Evolutionary conservation across 2,797 vertebrate species (phyloP), one percentile per base, ranked within the genome.

Genomic region (Parambassis ranga): DNA sequence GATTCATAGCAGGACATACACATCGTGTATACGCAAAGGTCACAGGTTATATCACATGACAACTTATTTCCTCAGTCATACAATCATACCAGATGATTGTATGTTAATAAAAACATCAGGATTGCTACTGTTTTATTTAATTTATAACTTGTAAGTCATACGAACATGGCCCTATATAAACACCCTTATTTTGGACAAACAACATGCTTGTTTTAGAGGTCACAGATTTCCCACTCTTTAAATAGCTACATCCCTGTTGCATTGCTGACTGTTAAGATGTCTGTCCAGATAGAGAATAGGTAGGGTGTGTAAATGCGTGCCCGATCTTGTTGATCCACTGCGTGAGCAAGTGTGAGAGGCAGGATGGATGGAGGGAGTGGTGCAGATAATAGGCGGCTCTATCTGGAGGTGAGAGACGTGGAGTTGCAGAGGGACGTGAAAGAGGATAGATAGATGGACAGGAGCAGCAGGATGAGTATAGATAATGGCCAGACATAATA

Each of bases 401-500:
- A 79, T 88, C 70, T 70, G 71, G 75, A 87, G 79, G 80, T 81
- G 85, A 84, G 77, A 84, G 81, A 85, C 31, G 18, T 65, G 70
- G 70, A 84, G 82, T 70, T 67, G 65, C 71, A 77, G 67, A 63
- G 77, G 70, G 63, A 74, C 65, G 85, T 64, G 72, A 79, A 71
- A 70, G 74, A 74, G 78, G 70, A 82, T 65, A 71, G 89, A 87
- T 85, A 82, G 84, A 85, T 83, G 81, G 68, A 71, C 74, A 56
- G 59, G 46, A 79, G 77, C 71, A 43, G 64, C 35, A 30, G 83
- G 72, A 87, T 68, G 73, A 84, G 75, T 85, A 78, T 75, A 87
- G 88, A 89, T 90, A 90, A 89, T 87, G 68, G 74, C 71, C 35
- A 69, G 72, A 86, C 80, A 87, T 88, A 87, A 86, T 88, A 87